phyloP scores from a whole-genome alignment of 1,140 invertebrate species.

The Drosophila cardini region DNA sequence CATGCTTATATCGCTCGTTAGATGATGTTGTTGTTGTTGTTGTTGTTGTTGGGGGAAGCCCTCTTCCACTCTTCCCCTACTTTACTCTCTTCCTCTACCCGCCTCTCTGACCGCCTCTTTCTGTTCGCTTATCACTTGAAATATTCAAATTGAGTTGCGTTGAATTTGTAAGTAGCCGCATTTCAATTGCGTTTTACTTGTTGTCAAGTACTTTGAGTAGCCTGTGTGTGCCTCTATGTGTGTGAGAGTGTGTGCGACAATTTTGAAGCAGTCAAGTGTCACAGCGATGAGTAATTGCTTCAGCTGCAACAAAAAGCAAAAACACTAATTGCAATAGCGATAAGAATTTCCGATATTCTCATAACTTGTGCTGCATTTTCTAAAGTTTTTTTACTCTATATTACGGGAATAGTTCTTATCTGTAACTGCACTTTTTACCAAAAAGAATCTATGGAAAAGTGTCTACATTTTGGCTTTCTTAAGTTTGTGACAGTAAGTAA shows the following conservation, averaged over 20 bases:
- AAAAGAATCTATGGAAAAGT: conserved; percentile 6
- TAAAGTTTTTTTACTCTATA: conserved; percentile 1
- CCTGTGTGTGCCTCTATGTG: conserved; percentile 13
- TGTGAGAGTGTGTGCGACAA: conserved; percentile 13
- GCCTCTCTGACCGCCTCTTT: background rate
- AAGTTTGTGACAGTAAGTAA: no score
- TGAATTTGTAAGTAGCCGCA: conserved; percentile 73
- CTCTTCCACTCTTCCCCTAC: background rate
- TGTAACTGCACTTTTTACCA: background rate
- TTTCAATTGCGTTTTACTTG: conserved; percentile 68
- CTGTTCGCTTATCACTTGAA: conserved; percentile 57
- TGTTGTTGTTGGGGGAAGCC: conserved; percentile 15
- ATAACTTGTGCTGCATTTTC: conserved; percentile 18
- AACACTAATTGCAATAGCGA: conserved; percentile 62
- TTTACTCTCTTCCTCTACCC: no score
- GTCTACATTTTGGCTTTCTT: background rate
- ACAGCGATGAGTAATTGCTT: conserved; percentile 61
- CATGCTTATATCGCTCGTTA: conserved; percentile 38
- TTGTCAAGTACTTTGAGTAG: conserved; percentile 63
- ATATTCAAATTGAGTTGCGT: conserved; percentile 74
- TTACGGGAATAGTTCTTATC: conserved; percentile 5
- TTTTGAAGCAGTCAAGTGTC: conserved; percentile 44
- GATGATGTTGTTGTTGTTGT: conserved; percentile 21
- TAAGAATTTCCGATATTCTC: conserved; percentile 44
- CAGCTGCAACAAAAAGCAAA: conserved; percentile 34